Evolutionary conservation across 2,888 invertebrate species (phyloP), one percentile per base, ranked within the genome.

Genomic region (Tanaodytes sp.): DNA sequence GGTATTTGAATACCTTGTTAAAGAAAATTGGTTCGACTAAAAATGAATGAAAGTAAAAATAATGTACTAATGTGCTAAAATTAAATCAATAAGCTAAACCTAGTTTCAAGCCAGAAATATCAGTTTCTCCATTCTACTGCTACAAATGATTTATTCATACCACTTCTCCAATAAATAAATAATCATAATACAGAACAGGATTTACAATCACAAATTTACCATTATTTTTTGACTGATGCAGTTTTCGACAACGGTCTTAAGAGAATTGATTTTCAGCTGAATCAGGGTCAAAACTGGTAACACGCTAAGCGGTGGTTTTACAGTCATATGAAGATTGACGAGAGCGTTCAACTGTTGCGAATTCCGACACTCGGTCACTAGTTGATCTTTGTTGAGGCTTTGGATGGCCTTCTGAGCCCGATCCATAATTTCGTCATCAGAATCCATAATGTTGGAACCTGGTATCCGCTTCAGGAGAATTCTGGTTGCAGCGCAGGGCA

Each of bases 321-420:
- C 61, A 2, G 80, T 80, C 77, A 83, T 78, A 42, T 84, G 84
- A 12, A 84, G 72, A 48, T 80, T 79, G 20, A 85, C 80, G 18
- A 85, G 58, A 0, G 79, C 77, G 58, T 80, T 82, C 12, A 84
- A 73, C 51, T 84, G 81, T 14, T 80, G 82, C 9, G 78, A 76
- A 45, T 65, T 74, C 39, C 77, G 73, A 0, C 81, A 78, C 43
- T 85, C 84, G 0, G 62, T 37, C 8, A 84, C n/a, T 43, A 85
- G 51, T 14, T 84, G 81, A 11, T 84, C 82, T 54, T 81, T 82
- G 0, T 59, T 75, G 3, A 83, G 55, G 0, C 23, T 31, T 15
- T 42, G 57, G 2, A 83, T 76, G 1, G 77, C 73, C 27, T 71
- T 77, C 23, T 73, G 75, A 0, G 83, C 82, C 12, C 73, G 73